Evolutionary conservation across 2,113 vertebrate species (phyloP), one percentile per base, ranked within the genome.

Genomic region (Pelecanoides urinatrix): DNA sequence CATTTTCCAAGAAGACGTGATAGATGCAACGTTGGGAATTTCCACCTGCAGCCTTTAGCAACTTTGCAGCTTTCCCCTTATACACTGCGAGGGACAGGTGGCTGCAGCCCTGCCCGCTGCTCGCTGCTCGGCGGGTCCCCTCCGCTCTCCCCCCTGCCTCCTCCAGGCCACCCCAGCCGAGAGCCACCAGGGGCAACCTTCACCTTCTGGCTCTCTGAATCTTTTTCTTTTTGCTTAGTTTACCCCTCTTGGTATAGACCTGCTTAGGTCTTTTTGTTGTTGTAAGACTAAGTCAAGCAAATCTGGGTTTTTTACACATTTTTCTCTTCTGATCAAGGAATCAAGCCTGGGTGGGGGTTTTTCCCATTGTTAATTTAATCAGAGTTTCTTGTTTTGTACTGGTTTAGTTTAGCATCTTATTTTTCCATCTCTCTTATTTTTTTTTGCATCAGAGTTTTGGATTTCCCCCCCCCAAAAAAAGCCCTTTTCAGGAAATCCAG

Each of bases 21-120:
- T 27, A 61, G n/a, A 68, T 32, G 8, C 13, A 38, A 11, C 1
- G 2, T 4, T 42, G 23, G 36, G 67, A 62, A n/a, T 62, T 88
- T 82, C 66, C 26, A 53, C 42, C 21, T 68, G 56, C 30, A 53
- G 30, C 45, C 30, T 45, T 42, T 14, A 65, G 34, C 17, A 62
- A 17, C 25, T 56, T 78, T 72, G 49, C 32, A 49, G 32, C 29
- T 81, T 90, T 75, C 19, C 29, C 29, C 16, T 72, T 50, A 53
- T 3, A 45, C 3, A 3, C 1, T 2, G 32, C 12, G 58, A 44
- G 14, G 13, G 61, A 42, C 1, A 1, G 7, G 13, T 9, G 23
- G 12, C 0, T 22, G 11, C 84, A 59, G 36, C 19, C 76, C 56
- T 61, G 30, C 21, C 66, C 26, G 13, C 49, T 73, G 34, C 45